Conservation (phyloP, 2,888 invertebrate species). For the Acrobasis repandana region DNA sequence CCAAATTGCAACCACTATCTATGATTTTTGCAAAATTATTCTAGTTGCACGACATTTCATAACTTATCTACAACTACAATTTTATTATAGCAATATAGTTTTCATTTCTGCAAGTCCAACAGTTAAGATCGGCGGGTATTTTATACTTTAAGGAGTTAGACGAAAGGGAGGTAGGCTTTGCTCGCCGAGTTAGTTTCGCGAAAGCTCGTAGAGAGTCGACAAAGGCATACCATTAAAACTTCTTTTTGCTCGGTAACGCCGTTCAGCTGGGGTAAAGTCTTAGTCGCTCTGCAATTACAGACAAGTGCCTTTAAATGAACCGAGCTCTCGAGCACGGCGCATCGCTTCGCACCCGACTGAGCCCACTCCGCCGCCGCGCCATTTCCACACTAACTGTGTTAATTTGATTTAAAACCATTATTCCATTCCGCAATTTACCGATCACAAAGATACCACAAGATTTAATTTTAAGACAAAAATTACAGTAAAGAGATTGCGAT, state of each 20-base stretch:
- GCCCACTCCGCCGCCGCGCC: constrained; percentile 62
- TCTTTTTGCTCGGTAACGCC: constrained; percentile 73
- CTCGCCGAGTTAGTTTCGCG: constrained; percentile 42
- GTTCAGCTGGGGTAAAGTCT: constrained; percentile 70
- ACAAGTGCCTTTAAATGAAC: constrained; percentile 82
- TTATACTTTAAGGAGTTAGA: not conserved
- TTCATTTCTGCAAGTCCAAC: not conserved
- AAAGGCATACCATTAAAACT: constrained; percentile 75
- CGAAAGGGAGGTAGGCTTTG: constrained; percentile 32
- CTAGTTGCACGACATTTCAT: not conserved
- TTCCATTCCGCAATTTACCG: constrained; percentile 40
- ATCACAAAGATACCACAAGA: not conserved
- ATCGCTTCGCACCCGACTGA: constrained; percentile 70
- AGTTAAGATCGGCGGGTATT: constrained; percentile 12
- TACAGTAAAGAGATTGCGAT: not conserved
- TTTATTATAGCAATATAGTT: not conserved
- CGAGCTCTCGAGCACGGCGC: constrained; percentile 81
- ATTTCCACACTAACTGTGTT: constrained; percentile 63
- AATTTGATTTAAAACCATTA: constrained; percentile 66
- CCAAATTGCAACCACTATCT: constrained; percentile 70
- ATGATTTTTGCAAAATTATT: constrained; percentile 16
- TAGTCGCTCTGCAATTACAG: constrained; percentile 80
- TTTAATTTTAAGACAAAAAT: not conserved
- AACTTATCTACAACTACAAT: not conserved
- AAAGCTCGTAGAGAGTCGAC: constrained; percentile 47